A percentile compares a stretch with the other conserved stretches of the same genome.
phyloP scores from a whole-genome alignment of 2,113 vertebrate species.

The Bolborhynchus lineola region DNA sequence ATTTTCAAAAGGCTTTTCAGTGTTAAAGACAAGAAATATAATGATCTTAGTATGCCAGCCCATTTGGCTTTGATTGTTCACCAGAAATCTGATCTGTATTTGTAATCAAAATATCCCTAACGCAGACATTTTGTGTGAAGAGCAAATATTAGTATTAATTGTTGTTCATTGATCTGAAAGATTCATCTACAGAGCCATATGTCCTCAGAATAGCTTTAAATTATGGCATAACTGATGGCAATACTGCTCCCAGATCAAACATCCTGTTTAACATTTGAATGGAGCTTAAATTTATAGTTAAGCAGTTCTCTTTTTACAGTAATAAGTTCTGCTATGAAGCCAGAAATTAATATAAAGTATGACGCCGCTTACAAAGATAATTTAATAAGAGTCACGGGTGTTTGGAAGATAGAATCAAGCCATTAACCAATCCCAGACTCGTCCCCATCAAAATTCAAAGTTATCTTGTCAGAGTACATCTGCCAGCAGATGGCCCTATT shows the following conservation, averaged over 20 bases:
- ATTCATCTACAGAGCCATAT: neutral
- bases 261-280: neutral
- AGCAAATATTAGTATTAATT: fast-evolving
- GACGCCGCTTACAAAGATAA: neutral
- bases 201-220: neutral
- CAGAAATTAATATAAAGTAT: neutral
- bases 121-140: neutral
- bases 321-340: neutral
- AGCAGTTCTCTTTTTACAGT: neutral
- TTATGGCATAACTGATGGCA: neutral
- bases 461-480: neutral
- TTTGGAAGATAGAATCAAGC: neutral
- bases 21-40: neutral
- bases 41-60: neutral
- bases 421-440: neutral
- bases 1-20: neutral
- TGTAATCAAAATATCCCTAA: neutral
- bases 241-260: neutral
- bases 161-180: neutral
- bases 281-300: neutral
- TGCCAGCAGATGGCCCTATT: constrained; percentile 58
- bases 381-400: neutral
- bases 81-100: neutral
- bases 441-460: fast-evolving
- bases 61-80: neutral